Evolutionary conservation across 2,888 invertebrate genomes (phyloP), one percentile per base, ranked within the genome.

Genomic region (Eumerus sabulonum): DNA sequence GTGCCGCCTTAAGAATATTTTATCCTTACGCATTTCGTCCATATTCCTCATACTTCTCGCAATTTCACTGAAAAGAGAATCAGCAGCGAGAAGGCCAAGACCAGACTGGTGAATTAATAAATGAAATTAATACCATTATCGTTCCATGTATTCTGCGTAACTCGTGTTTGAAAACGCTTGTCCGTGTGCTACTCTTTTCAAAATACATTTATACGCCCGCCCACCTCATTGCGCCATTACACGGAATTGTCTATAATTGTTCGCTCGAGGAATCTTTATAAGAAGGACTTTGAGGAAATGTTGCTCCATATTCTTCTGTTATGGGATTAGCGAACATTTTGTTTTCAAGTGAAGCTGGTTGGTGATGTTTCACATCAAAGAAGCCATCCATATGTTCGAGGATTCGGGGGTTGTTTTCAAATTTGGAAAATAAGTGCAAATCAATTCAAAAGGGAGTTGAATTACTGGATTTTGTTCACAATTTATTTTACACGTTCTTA

Each of bases 51-150:
- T 62, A 48, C 62, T 19, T 18, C 48, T 44, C 44, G 13, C 40
- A 12, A 42, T 36, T 7, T 42, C 44, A 63, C 56, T 54, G 35
- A 62, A 17, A 48, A 13, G 35, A 14, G 38, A 45, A 56, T 48
- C 42, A 27, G 67, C 12, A 44, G 42, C 36, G 56, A 19, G 47
- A 50, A 19, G 76, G 45, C 17, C 14, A 40, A 40, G 56, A n/a
- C 18, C 38, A 11, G 64, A 53, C 40, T 60, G 64, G 85, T 85
- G 85, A 86, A 86, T 86, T 86, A 86, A 86, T 86, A 86, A 86
- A 86, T 85, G 84, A 86, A 86, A 86, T 86, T 86, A 86, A 86
- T 85, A 86, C 83, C 76, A 66, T 82, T 81, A 71, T 42, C 44
- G 62, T 62, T 45, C 57, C n/a, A n/a, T 66, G 38, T 57, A 57